Percentiles rank a stretch among this genome's conserved stretches.
Evolutionary conservation across 1,140 invertebrate genomes (phyloP).

Genomic region (Calycopis cecrops): DNA sequence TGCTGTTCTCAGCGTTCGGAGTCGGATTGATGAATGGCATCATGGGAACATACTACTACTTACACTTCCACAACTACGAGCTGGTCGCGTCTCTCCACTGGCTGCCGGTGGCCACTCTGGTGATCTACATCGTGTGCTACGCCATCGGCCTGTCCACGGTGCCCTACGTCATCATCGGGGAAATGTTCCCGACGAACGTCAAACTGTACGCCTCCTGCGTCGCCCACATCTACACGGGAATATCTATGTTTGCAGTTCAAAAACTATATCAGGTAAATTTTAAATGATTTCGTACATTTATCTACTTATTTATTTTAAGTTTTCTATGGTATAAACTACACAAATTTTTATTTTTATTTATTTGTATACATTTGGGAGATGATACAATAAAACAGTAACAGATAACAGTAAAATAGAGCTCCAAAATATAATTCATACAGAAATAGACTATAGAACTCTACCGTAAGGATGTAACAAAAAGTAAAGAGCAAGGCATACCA

Average conservation of each 20-base stretch:
- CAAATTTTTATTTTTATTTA: too few relatives aligned
- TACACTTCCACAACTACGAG: slow-evolving; percentile 42
- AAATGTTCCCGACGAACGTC: slow-evolving; percentile 83
- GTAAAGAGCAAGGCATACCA: too few relatives aligned
- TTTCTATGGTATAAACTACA: too few relatives aligned
- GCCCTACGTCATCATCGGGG: slow-evolving; percentile 83
- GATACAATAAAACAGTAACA: too few relatives aligned
- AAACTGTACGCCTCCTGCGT: slow-evolving; percentile 82
- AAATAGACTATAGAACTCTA: too few relatives aligned
- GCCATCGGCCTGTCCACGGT: slow-evolving; percentile 82
- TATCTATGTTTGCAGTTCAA: slow-evolving; percentile 84
- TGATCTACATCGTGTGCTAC: slow-evolving; percentile 83
- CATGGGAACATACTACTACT: slow-evolving; percentile 77
- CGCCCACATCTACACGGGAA: slow-evolving; percentile 81
- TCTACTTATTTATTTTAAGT: too few relatives aligned
- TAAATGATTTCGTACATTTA: slow-evolving; percentile 1
- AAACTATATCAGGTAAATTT: slow-evolving; percentile 79
- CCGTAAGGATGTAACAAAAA: too few relatives aligned
- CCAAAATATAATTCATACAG: too few relatives aligned
- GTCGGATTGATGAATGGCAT: slow-evolving; percentile 74
- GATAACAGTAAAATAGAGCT: too few relatives aligned
- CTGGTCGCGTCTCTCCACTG: slow-evolving; percentile 64
- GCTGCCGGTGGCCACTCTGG: slow-evolving; percentile 80
- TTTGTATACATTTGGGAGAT: too few relatives aligned
- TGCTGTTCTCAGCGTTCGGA: slow-evolving; percentile 77